These are phyloP conservation scores for Catamblyrhynchus diadema DNA, from an alignment of 2,797 vertebrate genomes.

Conservation along the genomic window DNA sequence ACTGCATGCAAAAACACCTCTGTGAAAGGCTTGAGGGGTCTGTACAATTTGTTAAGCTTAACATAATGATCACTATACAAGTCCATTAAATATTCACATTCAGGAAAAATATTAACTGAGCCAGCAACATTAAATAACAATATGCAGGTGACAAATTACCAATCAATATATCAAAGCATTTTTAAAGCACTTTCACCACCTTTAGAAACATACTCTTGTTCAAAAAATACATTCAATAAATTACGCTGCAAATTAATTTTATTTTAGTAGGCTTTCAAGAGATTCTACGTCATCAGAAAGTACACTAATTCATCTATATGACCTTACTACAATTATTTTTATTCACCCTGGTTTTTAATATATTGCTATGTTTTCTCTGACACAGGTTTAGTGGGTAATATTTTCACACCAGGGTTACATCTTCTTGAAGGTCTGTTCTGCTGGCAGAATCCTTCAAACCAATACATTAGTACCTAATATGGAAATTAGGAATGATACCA, in stretches of 20 bases:
- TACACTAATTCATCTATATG: neutral
- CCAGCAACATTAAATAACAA: conserved; percentile 57
- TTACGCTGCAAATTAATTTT: conserved; percentile 25
- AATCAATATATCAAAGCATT: conserved; percentile 56
- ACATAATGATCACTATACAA: neutral
- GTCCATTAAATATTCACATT: conserved; percentile 47
- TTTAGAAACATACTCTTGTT: conserved; percentile 9
- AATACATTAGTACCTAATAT: neutral
- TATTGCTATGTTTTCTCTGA: neutral
- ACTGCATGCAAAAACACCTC: neutral
- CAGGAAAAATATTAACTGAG: conserved; percentile 46
- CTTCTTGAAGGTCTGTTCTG: neutral
- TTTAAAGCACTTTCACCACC: conserved; percentile 41
- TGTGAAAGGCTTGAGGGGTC: neutral
- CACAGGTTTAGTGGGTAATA: neutral
- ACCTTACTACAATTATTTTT: neutral
- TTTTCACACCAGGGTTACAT: neutral
- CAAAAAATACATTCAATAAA: conserved; percentile 19
- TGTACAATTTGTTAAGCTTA: conserved; percentile 36
- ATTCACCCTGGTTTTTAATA: neutral
- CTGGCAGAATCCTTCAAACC: neutral
- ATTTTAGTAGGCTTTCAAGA: conserved; percentile 20
- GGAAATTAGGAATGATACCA: neutral
- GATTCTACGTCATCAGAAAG: neutral
- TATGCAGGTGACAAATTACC: conserved; percentile 45